Evolutionary conservation across 2,113 vertebrate genomes (phyloP).

Genomic region (Pomatorhinus ruficollis): DNA sequence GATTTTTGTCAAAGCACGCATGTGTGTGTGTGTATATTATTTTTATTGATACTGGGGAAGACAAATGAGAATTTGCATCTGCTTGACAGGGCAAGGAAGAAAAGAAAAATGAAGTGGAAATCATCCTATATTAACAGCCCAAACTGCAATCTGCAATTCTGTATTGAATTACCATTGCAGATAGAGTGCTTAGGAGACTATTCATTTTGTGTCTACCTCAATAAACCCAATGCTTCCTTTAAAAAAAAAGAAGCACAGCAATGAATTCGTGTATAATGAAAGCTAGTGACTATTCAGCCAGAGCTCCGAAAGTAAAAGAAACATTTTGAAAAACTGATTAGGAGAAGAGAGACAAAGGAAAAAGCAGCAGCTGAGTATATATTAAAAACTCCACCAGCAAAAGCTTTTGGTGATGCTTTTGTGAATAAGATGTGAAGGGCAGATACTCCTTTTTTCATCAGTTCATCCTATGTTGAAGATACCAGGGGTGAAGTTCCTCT

Average conservation of each 20-base stretch:
- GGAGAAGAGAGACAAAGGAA: background rate
- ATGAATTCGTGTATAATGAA: background rate
- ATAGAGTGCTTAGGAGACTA: background rate
- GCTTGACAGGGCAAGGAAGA: background rate
- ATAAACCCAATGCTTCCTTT: background rate
- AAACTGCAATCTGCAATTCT: background rate
- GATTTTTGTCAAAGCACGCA: conserved; percentile 5
- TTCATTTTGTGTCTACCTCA: background rate
- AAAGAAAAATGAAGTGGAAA: background rate
- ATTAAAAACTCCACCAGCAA: background rate
- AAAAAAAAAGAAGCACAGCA: background rate
- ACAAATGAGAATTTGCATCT: background rate
- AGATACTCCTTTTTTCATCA: background rate
- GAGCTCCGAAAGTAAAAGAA: background rate
- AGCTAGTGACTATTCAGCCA: background rate
- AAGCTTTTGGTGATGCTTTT: background rate
- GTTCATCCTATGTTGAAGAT: background rate
- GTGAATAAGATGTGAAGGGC: background rate
- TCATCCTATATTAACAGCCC: background rate
- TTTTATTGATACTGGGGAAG: background rate
- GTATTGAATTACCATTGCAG: background rate
- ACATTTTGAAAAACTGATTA: background rate
- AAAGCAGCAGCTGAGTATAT: background rate
- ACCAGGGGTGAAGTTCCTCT: background rate
- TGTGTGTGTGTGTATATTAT: background rate